Conservation (phyloP, 2,113 vertebrate genomes). For the Nerophis ophidion region DNA sequence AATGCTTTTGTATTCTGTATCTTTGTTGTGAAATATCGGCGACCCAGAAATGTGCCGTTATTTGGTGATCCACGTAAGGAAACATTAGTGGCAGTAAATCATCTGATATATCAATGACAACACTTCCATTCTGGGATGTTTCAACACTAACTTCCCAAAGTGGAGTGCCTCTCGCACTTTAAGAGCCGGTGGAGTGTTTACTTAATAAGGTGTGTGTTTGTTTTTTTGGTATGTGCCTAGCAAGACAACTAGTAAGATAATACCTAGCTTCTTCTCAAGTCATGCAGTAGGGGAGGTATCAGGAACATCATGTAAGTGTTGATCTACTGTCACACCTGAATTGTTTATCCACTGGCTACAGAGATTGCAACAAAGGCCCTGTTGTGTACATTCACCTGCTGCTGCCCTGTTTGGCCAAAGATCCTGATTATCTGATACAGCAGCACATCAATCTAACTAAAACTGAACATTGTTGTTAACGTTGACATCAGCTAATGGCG, state of each 20-base stretch:
- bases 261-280: constrained; percentile 1
- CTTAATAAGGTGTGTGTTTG: constrained; percentile 10
- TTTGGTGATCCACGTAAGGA: too few relatives aligned
- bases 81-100: too few relatives aligned
- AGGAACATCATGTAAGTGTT: background rate
- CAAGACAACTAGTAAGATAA: background rate
- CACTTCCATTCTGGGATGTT: constrained; percentile 28
- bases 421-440: background rate
- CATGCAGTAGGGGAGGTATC: too few relatives aligned
- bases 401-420: background rate
- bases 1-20: too few relatives aligned
- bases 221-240: background rate
- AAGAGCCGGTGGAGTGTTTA: constrained; percentile 16
- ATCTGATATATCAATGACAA: background rate
- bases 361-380: background rate
- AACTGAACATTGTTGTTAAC: background rate
- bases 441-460: background rate
- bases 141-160: constrained; percentile 2
- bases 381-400: background rate
- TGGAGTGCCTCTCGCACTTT: constrained; percentile 10
- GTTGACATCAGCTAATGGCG: background rate
- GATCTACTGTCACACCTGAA: background rate
- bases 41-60: too few relatives aligned
- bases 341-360: background rate
- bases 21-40: too few relatives aligned